Percentiles rank a stretch among this genome's conserved stretches.
These are phyloP conservation scores for Pachycephus smyrnensis DNA, from an alignment of 2,888 invertebrate genomes.

Conservation along the genomic window DNA sequence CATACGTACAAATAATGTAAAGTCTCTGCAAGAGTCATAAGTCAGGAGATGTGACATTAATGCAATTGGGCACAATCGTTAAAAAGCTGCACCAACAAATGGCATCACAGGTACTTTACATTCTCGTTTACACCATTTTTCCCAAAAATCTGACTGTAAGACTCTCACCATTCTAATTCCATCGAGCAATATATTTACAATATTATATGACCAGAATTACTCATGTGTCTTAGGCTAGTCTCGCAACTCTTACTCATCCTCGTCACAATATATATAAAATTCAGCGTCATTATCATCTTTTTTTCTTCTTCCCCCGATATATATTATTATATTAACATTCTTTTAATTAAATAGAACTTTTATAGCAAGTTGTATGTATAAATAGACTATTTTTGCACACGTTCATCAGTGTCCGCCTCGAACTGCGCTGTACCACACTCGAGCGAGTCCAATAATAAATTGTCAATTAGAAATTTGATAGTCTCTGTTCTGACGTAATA, in stretches of 20 bases:
- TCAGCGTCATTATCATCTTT: conserved; percentile 49
- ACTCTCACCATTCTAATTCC: neutral
- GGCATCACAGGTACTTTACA: neutral
- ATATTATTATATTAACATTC: conserved; percentile 55
- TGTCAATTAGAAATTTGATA: neutral
- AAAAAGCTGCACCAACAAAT: neutral
- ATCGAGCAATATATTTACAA: conserved; percentile 40
- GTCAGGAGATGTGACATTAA: neutral
- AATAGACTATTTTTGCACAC: conserved; percentile 55
- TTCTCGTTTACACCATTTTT: neutral
- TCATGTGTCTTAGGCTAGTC: conserved; percentile 57
- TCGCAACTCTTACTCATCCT: conserved; percentile 47
- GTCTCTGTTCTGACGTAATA: neutral
- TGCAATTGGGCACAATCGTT: neutral
- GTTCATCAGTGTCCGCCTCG: conserved; percentile 35
- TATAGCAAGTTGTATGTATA: conserved; percentile 57
- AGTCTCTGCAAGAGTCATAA: neutral
- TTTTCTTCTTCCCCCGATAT: conserved; percentile 22
- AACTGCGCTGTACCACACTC: conserved; percentile 25
- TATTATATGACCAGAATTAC: conserved; percentile 60
- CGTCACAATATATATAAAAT: conserved; percentile 42
- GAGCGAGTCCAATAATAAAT: no score
- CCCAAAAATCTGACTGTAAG: neutral
- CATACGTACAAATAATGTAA: conserved; percentile 8
- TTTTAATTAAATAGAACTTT: conserved; percentile 59